Evolutionary conservation across 2,888 invertebrate species (phyloP).

Genomic region (Brenthis daphne): DNA sequence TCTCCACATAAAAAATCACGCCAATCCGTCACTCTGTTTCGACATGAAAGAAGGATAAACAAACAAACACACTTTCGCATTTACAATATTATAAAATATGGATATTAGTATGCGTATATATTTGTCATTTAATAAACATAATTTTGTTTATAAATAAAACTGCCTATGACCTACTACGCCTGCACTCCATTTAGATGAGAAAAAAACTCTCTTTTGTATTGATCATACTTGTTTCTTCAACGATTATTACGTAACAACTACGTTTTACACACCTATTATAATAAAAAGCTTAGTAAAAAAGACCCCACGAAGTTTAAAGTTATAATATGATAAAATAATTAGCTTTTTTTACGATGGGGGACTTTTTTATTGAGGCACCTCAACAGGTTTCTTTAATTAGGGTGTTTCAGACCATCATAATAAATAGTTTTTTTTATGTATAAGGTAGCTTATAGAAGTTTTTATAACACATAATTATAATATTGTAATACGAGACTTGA

Average conservation of each 20-base stretch:
- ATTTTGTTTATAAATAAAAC: too few relatives aligned
- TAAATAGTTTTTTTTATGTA: constrained; percentile 5
- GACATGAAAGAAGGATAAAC: too few relatives aligned
- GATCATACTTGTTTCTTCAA: constrained; percentile 19
- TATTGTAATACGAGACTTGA: too few relatives aligned
- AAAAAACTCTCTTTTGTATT: not conserved
- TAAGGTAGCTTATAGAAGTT: constrained; percentile 2
- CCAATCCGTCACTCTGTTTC: too few relatives aligned
- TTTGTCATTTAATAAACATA: too few relatives aligned
- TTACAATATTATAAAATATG: too few relatives aligned
- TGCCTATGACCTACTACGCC: too few relatives aligned
- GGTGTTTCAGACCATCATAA: not conserved
- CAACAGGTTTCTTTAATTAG: constrained; percentile 7
- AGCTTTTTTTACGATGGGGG: constrained; percentile 48
- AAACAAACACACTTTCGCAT: too few relatives aligned
- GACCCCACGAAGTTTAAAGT: constrained; percentile 54
- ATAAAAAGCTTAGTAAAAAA: constrained; percentile 51
- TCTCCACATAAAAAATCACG: too few relatives aligned
- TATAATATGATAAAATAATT: constrained; percentile 39
- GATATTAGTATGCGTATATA: too few relatives aligned
- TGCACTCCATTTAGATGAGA: not conserved
- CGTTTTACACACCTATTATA: constrained; percentile 41
- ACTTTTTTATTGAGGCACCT: constrained; percentile 50
- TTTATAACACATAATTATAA: too few relatives aligned
- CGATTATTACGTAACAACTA: constrained; percentile 44